Evolutionary conservation across 2,888 invertebrate species (phyloP), one percentile per base, ranked within the genome.

Genomic region (Idaea aversata): DNA sequence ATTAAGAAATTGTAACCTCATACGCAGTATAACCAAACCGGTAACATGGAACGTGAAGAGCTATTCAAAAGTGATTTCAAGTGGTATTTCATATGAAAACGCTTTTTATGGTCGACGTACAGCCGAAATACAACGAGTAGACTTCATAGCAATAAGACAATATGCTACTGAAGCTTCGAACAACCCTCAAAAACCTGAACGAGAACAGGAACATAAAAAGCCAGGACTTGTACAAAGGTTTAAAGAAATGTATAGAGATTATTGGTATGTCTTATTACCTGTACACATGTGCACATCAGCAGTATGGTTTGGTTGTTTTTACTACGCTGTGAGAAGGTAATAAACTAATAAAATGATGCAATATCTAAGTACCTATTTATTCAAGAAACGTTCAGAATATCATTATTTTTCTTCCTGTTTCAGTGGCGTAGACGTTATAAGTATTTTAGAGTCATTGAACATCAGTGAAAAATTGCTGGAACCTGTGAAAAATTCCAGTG

Each of bases 181-280:
- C 57, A 64, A 70, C 63, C 61, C 66, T 35, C 74, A 75, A 59
- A 76, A 80, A 60, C 73, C 80, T 35, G 66, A 76, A 25, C 70
- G 71, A 58, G 78, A 78, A 57, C 73, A 77, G 5, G 74, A 76
- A 35, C 71, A 75, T 68, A 80, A 87, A 74, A 94, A 97, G 84
- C 81, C 90, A 75, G 94, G 95, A 0, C 83, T 98, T 3, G 95
- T 97, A 80, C 95, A 97, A 76, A 95, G 95, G 80, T 98, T 99
- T 87, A 98, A 98, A 86, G 93, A 96, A 80, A 97, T 99, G 96
- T 97, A 97, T 83, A 97, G 96, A 84, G 97, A 98, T 83, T 99
- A 99, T 90, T 99, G 99, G 97, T 98, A 99, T 89, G 97, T 99
- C 65, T 91, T 99, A 66, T 93, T 99, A 66, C 99, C 98, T 5